Evolutionary conservation across 2,888 invertebrate genomes (phyloP).

Genomic region (Schizotus pectinicornis): DNA sequence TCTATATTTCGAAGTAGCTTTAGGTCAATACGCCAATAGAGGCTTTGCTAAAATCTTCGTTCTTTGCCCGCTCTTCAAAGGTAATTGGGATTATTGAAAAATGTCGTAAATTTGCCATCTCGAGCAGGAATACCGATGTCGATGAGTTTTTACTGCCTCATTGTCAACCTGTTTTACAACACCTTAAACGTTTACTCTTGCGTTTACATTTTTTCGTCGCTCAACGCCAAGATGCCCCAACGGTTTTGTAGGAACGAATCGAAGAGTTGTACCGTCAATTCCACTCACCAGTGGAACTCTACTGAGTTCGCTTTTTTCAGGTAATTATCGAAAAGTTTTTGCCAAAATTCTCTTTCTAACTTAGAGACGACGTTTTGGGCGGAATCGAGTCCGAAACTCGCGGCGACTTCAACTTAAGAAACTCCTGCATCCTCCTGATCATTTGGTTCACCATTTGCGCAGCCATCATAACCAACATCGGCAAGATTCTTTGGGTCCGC

Average conservation of each 20-base stretch:
- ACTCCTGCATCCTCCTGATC: too few species aligned
- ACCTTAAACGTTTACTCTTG: slow-evolving; percentile 28
- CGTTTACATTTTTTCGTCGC: slow-evolving; percentile 26
- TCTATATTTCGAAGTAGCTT: slow-evolving; percentile 36
- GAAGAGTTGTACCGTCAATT: slow-evolving; percentile 6
- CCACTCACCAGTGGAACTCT: slow-evolving; percentile 13
- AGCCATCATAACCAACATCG: too few species aligned
- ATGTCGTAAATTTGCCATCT: background rate
- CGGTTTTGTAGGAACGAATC: slow-evolving; percentile 9
- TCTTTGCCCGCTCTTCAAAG: slow-evolving; percentile 34
- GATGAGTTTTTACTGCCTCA: slow-evolving; percentile 33
- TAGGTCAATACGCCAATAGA: slow-evolving; percentile 36
- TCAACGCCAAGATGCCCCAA: slow-evolving; percentile 23
- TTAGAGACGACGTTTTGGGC: too few species aligned
- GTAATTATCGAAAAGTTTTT: slow-evolving; percentile 5
- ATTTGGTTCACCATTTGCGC: too few species aligned
- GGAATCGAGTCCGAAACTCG: too few species aligned
- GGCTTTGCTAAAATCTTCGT: slow-evolving; percentile 35
- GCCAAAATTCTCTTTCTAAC: too few species aligned
- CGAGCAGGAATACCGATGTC: slow-evolving; percentile 29
- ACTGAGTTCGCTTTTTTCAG: slow-evolving; percentile 29
- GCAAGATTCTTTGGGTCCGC: too few species aligned
- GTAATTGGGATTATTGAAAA: background rate
- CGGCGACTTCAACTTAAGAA: too few species aligned
- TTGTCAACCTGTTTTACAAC: slow-evolving; percentile 29